Evolutionary conservation across 2,888 invertebrate species (phyloP), one percentile per base, ranked within the genome.

Genomic region (Drosophila affinis): DNA sequence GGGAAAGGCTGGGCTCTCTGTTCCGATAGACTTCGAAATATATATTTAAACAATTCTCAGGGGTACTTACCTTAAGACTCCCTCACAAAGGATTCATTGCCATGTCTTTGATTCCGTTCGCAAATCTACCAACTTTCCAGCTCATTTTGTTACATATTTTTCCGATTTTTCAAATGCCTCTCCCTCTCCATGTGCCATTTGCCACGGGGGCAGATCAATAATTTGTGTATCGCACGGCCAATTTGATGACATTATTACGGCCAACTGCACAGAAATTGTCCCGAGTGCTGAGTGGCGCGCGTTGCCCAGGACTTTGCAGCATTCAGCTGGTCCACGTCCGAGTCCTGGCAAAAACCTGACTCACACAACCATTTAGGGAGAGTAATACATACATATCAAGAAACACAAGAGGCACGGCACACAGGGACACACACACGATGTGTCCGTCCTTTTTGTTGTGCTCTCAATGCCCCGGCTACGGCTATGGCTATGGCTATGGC

Each of bases 161-260:
- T 39, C 10, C 9, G 44, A 17, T 18, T 7, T 29, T 14, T 39
- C 24, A 18, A 18, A 10, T 10, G 1, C 10, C 32, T 32, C 32
- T 21, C 21, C 3, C 2, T 32, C 32, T 10, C 32, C n/a, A n/a
- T 47, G 34, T 47, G 32, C 34, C 63, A 48, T 64, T 63, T 52
- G 63, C 51, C 63, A 68, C 45, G 48, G 48, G 39, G 10, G 52
- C 32, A 9, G 62, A 34, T 24, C 39, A 39, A 18, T 9, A 14
- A 68, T 45, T 45, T 44, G 46, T 39, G 58, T 45, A 68, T 45
- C 32, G 57, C 74, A 78, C 52, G 65, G 48, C 57, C 77, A 73
- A 87, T 70, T 74, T 77, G 86, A 83, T 87, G 72, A 74, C 79
- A 81, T 87, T 87, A 87, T 81, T 78, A 67, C 71, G 52, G 51